Base-by-base conservation (phyloP, 37 sponge, comb jelly and placozoan genomes). In the Eunapius fragilis region DNA sequence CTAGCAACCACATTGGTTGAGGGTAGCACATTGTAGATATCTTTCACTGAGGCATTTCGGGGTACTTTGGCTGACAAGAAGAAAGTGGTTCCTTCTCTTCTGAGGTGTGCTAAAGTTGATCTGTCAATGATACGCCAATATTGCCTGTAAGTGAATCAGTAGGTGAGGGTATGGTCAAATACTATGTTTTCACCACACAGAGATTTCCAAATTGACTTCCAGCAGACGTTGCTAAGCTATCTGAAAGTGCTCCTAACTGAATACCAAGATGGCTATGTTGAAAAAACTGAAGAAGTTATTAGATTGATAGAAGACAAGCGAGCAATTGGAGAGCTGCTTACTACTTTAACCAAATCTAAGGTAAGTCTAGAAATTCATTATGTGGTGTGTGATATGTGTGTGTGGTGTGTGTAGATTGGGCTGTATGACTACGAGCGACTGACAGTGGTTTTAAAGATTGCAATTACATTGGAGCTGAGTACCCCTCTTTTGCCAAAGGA, bases 351-450 rank as follows among this genome's bases (percentile, higher is more conserved):
- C 23, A 79, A 37, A 25, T 23, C 72, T 10, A 86, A 86, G 86
- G 86, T 86, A 3, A 31, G n/a, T 0, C 11, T 25, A n/a, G n/a
- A n/a, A n/a, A n/a, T n/a, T n/a, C n/a, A n/a, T n/a, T n/a, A n/a
- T n/a, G n/a, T n/a, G n/a, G 10, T 78, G 28, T 24, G 3, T 25
- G 2, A 26, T 75, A 31, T 12, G 32, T 75, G 73, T 82, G 45
- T 70, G 37, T 31, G 72, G 10, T 12, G 2, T 14, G 70, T 30
- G 31, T 71, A 89, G 87, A 84, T 86, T 6, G 45, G 50, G 58
- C 83, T 86, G 2, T 89, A 89, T 71, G 90, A 86, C 79, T 89
- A 89, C 72, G 84, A 82, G 75, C 31, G 84, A 25, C 71, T 89
- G 37, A 48, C 76, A 23, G 87, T 91, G 34, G 31, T 91, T 17